Conservation (phyloP, 2,113 vertebrate genomes). For the Barnardius zonarius region DNA sequence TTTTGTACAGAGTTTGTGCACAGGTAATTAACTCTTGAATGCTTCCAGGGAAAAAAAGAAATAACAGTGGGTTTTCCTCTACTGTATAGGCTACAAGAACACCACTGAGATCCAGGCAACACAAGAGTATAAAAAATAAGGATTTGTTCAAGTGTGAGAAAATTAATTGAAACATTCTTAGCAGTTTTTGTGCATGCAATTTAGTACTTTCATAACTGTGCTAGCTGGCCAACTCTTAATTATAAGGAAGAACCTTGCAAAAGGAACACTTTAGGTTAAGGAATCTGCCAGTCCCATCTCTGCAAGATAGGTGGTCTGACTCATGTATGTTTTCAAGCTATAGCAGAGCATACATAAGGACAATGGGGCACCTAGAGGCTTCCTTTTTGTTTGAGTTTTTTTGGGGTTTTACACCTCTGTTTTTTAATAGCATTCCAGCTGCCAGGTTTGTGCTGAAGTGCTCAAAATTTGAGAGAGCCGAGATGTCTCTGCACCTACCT, state of each 20-base stretch:
- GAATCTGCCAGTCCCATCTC: background rate
- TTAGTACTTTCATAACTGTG: background rate
- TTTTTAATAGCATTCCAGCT: background rate
- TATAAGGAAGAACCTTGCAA: background rate
- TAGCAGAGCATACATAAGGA: background rate
- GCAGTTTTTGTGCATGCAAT: background rate
- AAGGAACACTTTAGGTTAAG: background rate
- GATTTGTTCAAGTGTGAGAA: background rate
- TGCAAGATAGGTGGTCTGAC: background rate
- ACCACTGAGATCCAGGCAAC: background rate
- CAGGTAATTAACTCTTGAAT: background rate
- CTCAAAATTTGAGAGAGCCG: background rate
- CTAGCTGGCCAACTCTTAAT: background rate
- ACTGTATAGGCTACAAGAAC: background rate
- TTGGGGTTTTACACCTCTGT: accelerated
- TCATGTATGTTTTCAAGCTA: background rate
- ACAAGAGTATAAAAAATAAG: background rate
- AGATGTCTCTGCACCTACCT: background rate
- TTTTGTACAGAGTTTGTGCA: background rate
- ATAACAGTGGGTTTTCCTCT: background rate
- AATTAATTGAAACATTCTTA: background rate
- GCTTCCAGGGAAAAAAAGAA: background rate
- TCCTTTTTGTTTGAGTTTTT: background rate
- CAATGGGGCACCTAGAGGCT: background rate
- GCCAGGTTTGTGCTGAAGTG: background rate